Base-by-base conservation (phyloP, 1,140 invertebrate species). In the Nasonia vitripennis region DNA sequence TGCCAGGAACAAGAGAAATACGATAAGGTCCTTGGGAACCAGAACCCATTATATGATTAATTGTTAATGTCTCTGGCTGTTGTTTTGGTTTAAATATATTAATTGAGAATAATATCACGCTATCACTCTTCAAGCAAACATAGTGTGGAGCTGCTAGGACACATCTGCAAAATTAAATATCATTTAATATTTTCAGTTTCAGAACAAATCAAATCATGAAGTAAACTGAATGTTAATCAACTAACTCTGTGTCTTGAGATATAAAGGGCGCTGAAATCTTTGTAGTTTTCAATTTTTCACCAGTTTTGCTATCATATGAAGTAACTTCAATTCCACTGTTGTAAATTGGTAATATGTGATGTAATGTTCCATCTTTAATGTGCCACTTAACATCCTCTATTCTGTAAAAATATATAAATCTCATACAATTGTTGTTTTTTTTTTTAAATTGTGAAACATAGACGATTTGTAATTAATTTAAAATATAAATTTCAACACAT, bases 291-390 rank as follows among this genome's bases (percentile, higher is more conserved):
- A 94, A 91, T 89, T 96, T 95, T 86, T 95, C 94, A n/a, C 96
- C 96, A 10, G 94, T 95, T 87, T 94, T 93, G 45, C 95, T 92
- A 85, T 96, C 95, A 87, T 96, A 97, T 68, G 94, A 94, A 6
- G 95, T 95, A 2, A 97, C 94, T 91, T 97, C 96, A n/a, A 96
- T 90, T 85, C 96, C 95, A 45, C 95, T 95, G 17, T 94, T 94
- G 88, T 94, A 94, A 27, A 95, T 93, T 1, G 95, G 95, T 73
- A 96, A 88, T 88, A 96, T 94, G 90, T 97, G 96, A 84, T 96
- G 94, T 20, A 97, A 90, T 70, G 95, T 92, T 34, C 94, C 94
- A 87, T 95, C 93, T 86, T 95, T 94, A 68, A 96, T 94, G 89
- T 95, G 94, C 95, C 95, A 96, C 75, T 92, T 92, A 7, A 93